A percentile compares a stretch with the other conserved stretches of the same genome.
phyloP scores from a whole-genome alignment of 2,113 vertebrate species.

The Naja naja region DNA sequence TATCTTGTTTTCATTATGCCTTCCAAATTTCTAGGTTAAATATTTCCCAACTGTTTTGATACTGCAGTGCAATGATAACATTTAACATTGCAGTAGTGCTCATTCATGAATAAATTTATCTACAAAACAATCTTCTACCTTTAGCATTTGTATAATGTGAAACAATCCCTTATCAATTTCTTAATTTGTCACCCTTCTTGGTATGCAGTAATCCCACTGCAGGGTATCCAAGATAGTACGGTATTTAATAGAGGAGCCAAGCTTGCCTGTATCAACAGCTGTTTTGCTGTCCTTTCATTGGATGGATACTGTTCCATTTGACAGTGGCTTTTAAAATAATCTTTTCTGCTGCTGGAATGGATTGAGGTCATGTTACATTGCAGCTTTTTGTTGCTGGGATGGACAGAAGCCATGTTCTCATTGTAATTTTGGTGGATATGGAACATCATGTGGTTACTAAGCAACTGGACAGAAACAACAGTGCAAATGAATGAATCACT shows the following conservation, averaged over 20 bases:
- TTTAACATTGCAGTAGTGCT: not conserved
- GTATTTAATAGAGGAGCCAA: not conserved
- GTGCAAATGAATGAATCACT: not conserved
- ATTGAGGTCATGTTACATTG: not conserved
- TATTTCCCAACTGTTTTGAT: not conserved
- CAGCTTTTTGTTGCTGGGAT: not conserved
- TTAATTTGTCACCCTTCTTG: not conserved
- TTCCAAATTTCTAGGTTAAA: not conserved
- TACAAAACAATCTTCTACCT: not conserved
- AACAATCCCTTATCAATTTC: not conserved
- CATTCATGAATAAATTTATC: not conserved
- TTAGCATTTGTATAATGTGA: not conserved
- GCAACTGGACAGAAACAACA: slow-evolving; percentile 45
- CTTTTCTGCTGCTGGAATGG: not conserved
- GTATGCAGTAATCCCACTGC: not conserved
- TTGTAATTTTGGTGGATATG: slow-evolving; percentile 28
- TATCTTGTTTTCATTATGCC: not conserved
- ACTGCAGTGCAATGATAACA: not conserved
- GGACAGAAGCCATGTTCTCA: not conserved
- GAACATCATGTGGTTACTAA: slow-evolving; percentile 35
- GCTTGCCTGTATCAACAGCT: slow-evolving; percentile 35
- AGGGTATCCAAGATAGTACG: not conserved
- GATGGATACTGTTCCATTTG: slow-evolving; percentile 21
- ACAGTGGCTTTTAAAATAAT: slow-evolving; percentile 47
- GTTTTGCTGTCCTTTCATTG: slow-evolving; percentile 23